Evolutionary conservation across 2,888 invertebrate genomes (phyloP).

Genomic region (Nemurella pictetii): DNA sequence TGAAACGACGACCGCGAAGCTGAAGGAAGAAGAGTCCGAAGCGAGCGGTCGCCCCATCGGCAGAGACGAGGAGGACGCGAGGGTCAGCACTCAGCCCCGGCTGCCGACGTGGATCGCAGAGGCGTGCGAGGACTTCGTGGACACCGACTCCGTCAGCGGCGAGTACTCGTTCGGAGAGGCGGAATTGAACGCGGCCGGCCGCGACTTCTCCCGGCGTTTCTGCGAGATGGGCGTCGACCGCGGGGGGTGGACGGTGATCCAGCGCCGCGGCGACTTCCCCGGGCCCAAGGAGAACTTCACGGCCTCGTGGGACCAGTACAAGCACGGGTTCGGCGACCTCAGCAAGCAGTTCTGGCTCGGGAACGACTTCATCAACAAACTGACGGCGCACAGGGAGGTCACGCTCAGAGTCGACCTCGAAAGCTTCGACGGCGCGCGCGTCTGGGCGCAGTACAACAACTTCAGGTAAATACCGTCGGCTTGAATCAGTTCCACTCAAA

Average conservation of each 20-base stretch:
- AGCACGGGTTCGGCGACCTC: constrained; percentile 70
- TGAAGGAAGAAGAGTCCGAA: not conserved
- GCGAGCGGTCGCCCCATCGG: not conserved
- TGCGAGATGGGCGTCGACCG: constrained; percentile 62
- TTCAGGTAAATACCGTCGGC: constrained; percentile 48
- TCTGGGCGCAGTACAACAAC: constrained; percentile 58
- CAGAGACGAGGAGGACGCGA: not conserved
- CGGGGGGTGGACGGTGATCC: constrained; percentile 66
- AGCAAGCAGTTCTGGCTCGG: constrained; percentile 74
- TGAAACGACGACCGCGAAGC: not conserved
- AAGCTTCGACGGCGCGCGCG: constrained; percentile 55
- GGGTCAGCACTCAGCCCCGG: not conserved
- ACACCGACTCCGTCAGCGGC: constrained; percentile 50
- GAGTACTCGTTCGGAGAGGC: constrained; percentile 50
- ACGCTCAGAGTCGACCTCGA: constrained; percentile 57
- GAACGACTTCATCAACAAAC: constrained; percentile 58
- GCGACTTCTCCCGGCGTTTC: constrained; percentile 54
- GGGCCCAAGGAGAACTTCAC: constrained; percentile 60
- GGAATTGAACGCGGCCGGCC: constrained; percentile 45
- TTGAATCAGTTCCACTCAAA: too few species aligned
- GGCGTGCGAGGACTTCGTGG: constrained; percentile 52
- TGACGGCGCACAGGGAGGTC: constrained; percentile 53
- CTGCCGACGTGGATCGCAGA: constrained; percentile 20
- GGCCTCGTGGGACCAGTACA: constrained; percentile 67
- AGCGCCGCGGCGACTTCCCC: constrained; percentile 50